A percentile compares a stretch with the other conserved stretches of the same genome.
Evolutionary conservation across 2,797 vertebrate genomes (phyloP).

Genomic region (Pseudotriccus pelzelni): DNA sequence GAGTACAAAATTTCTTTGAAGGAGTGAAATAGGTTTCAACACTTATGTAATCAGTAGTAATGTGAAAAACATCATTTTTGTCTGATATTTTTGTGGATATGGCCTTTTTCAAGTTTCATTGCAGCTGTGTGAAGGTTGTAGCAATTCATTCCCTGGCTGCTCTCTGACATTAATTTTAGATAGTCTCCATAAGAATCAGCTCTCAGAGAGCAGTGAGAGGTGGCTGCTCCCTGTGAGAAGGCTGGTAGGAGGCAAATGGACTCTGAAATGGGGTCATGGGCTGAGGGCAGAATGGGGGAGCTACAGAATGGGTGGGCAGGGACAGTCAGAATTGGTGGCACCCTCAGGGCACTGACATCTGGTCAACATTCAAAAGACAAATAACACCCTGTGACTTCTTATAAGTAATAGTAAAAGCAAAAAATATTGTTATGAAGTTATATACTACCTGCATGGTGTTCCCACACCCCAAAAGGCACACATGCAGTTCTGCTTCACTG

Average conservation of each 20-base stretch:
- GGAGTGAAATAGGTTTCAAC: background rate
- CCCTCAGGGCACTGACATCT: background rate
- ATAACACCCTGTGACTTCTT: background rate
- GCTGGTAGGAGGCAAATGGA: background rate
- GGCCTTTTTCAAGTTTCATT: background rate
- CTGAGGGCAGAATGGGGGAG: background rate
- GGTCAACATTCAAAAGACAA: background rate
- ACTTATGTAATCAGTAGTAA: background rate
- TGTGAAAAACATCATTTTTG: background rate
- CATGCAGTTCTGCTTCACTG: background rate
- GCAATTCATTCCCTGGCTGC: background rate
- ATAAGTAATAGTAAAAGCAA: background rate
- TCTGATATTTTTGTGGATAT: background rate
- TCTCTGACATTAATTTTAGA: background rate
- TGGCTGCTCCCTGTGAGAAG: background rate
- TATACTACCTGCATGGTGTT: background rate
- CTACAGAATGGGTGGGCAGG: fast-evolving
- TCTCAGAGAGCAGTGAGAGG: background rate
- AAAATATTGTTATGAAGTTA: fast-evolving
- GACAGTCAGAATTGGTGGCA: background rate
- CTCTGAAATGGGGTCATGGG: background rate
- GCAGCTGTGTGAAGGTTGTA: background rate
- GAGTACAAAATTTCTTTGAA: background rate
- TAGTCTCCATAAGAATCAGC: background rate
- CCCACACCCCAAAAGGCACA: fast-evolving